These are phyloP conservation scores for Oppia nitens DNA, from an alignment of 1,140 invertebrate species.

Conservation along the genomic window DNA sequence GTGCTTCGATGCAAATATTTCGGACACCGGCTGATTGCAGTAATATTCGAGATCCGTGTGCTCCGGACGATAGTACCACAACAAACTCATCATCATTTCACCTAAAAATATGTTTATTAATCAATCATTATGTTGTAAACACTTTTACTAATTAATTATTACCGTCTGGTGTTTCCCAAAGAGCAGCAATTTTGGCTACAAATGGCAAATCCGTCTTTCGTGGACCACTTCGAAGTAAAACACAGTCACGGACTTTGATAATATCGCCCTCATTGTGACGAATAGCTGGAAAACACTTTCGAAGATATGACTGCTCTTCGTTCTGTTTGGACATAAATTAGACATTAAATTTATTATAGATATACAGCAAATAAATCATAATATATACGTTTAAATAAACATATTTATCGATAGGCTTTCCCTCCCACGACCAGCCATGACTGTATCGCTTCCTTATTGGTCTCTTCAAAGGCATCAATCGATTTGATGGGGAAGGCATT, in stretches of 20 bases:
- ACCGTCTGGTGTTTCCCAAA: constrained; percentile 86
- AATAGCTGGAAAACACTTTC: constrained; percentile 76
- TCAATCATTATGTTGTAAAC: constrained; percentile 7
- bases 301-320: constrained; percentile 44
- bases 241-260: constrained; percentile 68
- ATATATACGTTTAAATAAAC: constrained; percentile 70
- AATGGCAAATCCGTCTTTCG: constrained; percentile 73
- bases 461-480: not conserved
- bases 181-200: constrained; percentile 75
- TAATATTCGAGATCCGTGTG: constrained; percentile 60
- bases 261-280: constrained; percentile 61
- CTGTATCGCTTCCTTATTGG: constrained; percentile 38
- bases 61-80: constrained; percentile 95
- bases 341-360: not conserved
- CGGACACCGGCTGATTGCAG: constrained; percentile 49
- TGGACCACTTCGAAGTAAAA: constrained; percentile 57
- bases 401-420: constrained; percentile 58
- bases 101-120: constrained; percentile 36
- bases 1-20: constrained; percentile 87
- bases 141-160: constrained; percentile 38
- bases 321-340: constrained; percentile 40
- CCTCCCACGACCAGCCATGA: constrained; percentile 81
- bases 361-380: not conserved
- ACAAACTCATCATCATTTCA: constrained; percentile 88
- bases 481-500: not conserved